These are phyloP conservation scores for Rhinatrema bivittatum DNA, from an alignment of 2,797 vertebrate species.

Conservation along the genomic window DNA sequence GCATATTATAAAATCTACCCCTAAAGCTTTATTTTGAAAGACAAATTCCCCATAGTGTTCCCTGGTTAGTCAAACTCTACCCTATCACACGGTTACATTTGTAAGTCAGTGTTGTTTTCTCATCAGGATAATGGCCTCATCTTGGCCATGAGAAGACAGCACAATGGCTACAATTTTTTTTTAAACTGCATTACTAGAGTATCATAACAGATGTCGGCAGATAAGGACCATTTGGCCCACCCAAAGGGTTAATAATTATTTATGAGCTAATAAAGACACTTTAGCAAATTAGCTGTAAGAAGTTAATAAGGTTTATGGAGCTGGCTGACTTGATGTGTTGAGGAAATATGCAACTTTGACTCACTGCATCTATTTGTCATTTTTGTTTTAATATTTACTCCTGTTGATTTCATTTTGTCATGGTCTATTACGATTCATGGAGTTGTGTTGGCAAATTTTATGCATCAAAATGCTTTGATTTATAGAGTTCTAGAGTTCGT, in stretches of 20 bases:
- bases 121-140: too few species aligned
- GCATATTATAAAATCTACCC: too few species aligned
- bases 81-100: too few species aligned
- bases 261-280: conserved; percentile 25
- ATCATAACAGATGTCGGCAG: too few species aligned
- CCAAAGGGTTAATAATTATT: conserved; percentile 29
- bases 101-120: too few species aligned
- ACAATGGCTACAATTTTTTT: too few species aligned
- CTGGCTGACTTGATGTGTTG: conserved; percentile 10
- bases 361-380: conserved; percentile 33
- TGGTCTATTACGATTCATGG: conserved; percentile 65
- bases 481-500: conserved; percentile 28
- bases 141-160: too few species aligned
- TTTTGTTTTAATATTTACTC: conserved; percentile 59
- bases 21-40: too few species aligned
- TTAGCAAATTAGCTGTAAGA: conserved; percentile 30
- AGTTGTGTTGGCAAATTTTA: conserved; percentile 48
- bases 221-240: too few species aligned
- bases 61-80: too few species aligned
- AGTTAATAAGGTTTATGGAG: conserved; percentile 26
- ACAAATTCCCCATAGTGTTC: too few species aligned
- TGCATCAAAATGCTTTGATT: conserved; percentile 57
- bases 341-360: conserved; percentile 6
- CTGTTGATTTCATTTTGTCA: conserved; percentile 59
- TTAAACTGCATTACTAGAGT: too few species aligned